Conservation (phyloP, 1,140 invertebrate genomes). For the Leucophenga varia region DNA sequence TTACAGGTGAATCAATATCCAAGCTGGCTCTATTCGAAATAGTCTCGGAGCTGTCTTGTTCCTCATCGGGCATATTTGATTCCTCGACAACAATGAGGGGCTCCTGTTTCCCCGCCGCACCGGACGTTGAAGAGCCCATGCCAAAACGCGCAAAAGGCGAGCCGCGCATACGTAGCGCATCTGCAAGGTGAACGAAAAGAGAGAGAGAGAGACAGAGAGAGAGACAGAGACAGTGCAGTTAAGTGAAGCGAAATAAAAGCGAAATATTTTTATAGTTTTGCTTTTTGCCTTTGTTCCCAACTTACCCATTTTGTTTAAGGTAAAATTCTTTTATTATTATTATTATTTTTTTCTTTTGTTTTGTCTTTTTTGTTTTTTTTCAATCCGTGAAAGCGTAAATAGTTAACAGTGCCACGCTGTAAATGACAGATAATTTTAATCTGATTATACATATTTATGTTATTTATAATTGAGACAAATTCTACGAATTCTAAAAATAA, state of each 20-base stretch:
- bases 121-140: too few species aligned
- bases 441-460: too few species aligned
- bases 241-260: slow-evolving; percentile 2
- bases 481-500: too few species aligned
- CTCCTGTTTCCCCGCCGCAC: slow-evolving; percentile 59
- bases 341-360: too few species aligned
- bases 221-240: slow-evolving; percentile 1
- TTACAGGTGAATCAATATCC: slow-evolving; percentile 74
- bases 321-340: too few species aligned
- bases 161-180: slow-evolving; percentile 56
- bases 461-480: too few species aligned
- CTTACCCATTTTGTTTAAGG: slow-evolving; percentile 52
- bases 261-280: neutral
- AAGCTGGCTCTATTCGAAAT: slow-evolving; percentile 63
- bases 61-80: slow-evolving; percentile 67
- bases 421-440: too few species aligned
- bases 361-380: too few species aligned
- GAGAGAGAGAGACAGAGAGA: neutral
- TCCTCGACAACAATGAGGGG: slow-evolving; percentile 81
- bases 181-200: slow-evolving; percentile 19
- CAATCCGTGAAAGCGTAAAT: too few species aligned
- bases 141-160: slow-evolving; percentile 56
- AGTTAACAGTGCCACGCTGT: too few species aligned
- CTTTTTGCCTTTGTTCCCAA: slow-evolving; percentile 4
- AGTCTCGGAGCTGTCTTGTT: slow-evolving; percentile 58